Percentiles rank a stretch among this genome's conserved stretches.
Evolutionary conservation across 1,140 invertebrate genomes (phyloP).

Genomic region (Danaus plexippus): DNA sequence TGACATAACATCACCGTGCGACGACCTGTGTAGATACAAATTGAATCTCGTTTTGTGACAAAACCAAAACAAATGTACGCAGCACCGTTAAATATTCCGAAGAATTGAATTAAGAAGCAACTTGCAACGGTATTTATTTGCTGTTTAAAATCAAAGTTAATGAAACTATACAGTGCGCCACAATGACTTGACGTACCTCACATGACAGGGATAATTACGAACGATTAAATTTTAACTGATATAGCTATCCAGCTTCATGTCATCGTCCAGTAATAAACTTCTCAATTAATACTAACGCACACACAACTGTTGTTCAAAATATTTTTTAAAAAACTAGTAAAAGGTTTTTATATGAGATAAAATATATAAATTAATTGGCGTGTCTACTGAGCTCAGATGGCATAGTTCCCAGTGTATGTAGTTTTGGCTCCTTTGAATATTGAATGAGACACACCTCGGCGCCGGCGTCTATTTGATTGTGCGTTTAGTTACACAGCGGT

Average conservation of each 20-base stretch:
- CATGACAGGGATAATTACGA: constrained; percentile 27
- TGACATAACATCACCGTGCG: too few relatives aligned
- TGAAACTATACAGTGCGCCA: too few relatives aligned
- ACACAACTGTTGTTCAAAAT: constrained; percentile 1
- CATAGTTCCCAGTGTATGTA: constrained; percentile 61
- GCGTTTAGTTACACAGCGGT: constrained; percentile 4
- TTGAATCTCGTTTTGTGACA: constrained; percentile 31
- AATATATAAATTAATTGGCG: constrained; percentile 56
- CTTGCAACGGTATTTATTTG: constrained; percentile 58
- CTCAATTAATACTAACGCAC: constrained; percentile 7
- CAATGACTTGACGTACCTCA: neutral
- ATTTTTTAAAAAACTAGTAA: constrained; percentile 11
- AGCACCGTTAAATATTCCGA: constrained; percentile 65
- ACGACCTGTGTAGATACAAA: neutral
- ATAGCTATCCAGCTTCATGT: constrained; percentile 14
- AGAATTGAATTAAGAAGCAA: constrained; percentile 61
- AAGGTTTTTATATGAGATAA: constrained; percentile 36
- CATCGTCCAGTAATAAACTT: constrained; percentile 5
- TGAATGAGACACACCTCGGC: constrained; percentile 4
- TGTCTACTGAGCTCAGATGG: constrained; percentile 51
- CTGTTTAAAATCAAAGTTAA: constrained; percentile 23
- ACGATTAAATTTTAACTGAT: constrained; percentile 29
- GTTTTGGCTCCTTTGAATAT: constrained; percentile 34
- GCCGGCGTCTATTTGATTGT: constrained; percentile 14
- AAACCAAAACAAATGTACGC: constrained; percentile 63